Conservation (phyloP, 2,113 vertebrate species). For the Platysternon megacephalum region DNA sequence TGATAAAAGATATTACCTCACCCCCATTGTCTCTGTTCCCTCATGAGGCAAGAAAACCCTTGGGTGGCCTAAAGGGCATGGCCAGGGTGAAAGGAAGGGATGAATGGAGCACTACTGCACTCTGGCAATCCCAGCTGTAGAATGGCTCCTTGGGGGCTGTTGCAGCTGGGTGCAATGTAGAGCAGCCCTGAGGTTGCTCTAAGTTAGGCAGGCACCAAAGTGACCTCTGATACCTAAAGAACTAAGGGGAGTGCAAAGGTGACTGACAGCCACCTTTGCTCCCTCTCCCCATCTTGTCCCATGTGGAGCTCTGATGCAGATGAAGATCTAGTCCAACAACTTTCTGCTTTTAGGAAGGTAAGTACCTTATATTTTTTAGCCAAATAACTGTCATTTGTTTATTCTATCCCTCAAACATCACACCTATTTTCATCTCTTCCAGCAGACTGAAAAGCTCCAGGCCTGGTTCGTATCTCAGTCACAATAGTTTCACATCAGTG, state of each 20-base stretch:
- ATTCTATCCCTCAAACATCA: background rate
- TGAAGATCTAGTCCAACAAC: background rate
- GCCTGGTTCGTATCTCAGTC: rapidly evolving
- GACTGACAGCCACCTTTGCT: background rate
- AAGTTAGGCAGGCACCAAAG: background rate
- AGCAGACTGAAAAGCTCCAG: background rate
- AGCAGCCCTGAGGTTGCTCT: background rate
- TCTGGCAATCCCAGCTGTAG: background rate
- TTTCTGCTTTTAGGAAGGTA: background rate
- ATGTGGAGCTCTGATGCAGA: rapidly evolving
- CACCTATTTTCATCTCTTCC: background rate
- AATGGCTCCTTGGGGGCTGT: background rate
- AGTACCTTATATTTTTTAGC: background rate
- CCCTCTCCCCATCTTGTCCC: background rate
- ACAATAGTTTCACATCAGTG: background rate
- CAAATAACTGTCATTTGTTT: background rate
- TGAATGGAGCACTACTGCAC: background rate
- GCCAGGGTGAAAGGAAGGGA: rapidly evolving
- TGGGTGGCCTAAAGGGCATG: background rate
- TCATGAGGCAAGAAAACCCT: background rate
- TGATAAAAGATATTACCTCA: background rate
- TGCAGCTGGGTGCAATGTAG: background rate
- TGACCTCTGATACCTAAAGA: background rate
- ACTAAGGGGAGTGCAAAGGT: background rate
- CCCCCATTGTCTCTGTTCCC: background rate